Evolutionary conservation across 2,113 vertebrate genomes (phyloP), one percentile per base, ranked within the genome.

Genomic region (Ranitomeya variabilis): DNA sequence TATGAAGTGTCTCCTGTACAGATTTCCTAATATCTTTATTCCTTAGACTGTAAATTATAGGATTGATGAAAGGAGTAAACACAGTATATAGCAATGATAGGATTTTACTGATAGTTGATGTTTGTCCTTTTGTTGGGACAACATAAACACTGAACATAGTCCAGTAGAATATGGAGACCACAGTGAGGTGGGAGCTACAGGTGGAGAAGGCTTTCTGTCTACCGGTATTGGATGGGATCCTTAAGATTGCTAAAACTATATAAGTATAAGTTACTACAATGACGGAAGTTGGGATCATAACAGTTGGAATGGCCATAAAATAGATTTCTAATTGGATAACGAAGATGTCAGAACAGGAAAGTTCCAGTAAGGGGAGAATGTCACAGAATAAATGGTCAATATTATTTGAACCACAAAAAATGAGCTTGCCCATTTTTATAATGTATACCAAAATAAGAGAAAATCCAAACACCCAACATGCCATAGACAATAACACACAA

Each of bases 131-230:
- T 23, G 6, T 11, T 67, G 66, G 66, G 3, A 67, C 2, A 67
- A 67, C n/a, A 67, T 67, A 67, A 23, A 67, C 66, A 67, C 7
- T 67, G n/a, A 67, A 67, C 5, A 67, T 8, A 2, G 21, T 23
- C 9, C 21, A n/a, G n/a, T 67, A 67, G n/a, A 67, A 67, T n/a
- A 67, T 67, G n/a, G 66, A 67, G 66, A 67, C 66, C 66, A 67
- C 66, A 67, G 23, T 67, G 66, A 67, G 66, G 66, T 67, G 66
- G 66, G 66, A 67, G 66, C 66, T 67, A 67, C 66, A 67, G 66
- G 66, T 67, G n/a, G 66, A 67, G 66, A 67, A 67, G 66, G 66
- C n/a, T 67, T 67, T 67, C 66, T 67, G 66, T 12, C 66, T 67
- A n/a, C 66, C 66, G 12, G 21, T 23, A 67, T 8, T 23, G 66